A percentile compares a stretch with the other conserved stretches of the same genome.
Evolutionary conservation across 2,113 vertebrate species (phyloP).

Genomic region (Alexandromys fortis): DNA sequence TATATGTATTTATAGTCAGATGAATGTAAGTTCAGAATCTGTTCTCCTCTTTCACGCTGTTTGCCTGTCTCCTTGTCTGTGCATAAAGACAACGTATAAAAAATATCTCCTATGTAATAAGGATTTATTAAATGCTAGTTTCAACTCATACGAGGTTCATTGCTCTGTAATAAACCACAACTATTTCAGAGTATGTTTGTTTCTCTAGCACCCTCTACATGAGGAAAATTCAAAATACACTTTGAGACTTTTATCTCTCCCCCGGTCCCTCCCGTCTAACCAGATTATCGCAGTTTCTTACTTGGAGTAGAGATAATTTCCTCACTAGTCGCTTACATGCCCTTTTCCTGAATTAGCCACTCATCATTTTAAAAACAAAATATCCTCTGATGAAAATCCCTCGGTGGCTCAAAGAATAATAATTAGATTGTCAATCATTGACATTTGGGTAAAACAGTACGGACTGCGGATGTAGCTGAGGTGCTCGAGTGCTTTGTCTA

Average conservation of each 20-base stretch:
- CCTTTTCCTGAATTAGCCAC: background rate
- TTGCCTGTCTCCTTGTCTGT: background rate
- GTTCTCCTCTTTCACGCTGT: background rate
- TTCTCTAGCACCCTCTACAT: background rate
- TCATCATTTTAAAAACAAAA: background rate
- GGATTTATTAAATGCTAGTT: background rate
- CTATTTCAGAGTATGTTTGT: background rate
- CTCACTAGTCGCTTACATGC: background rate
- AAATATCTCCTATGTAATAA: slow-evolving; percentile 20
- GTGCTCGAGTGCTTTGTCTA: background rate
- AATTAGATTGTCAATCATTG: background rate
- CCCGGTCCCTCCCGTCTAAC: background rate
- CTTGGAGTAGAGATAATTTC: background rate
- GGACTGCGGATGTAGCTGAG: rapidly evolving
- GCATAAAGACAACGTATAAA: background rate
- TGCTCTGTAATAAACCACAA: background rate
- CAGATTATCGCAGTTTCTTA: background rate
- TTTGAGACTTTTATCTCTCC: background rate
- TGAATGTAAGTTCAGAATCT: background rate
- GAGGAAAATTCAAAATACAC: background rate
- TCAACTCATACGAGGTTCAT: background rate
- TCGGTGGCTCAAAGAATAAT: background rate
- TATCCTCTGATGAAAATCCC: background rate
- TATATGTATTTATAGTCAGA: background rate
- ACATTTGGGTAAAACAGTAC: background rate